A percentile compares a stretch with the other conserved stretches of the same genome.
Evolutionary conservation across 2,797 vertebrate species (phyloP).

Genomic region (Arctocebus calabarensis): DNA sequence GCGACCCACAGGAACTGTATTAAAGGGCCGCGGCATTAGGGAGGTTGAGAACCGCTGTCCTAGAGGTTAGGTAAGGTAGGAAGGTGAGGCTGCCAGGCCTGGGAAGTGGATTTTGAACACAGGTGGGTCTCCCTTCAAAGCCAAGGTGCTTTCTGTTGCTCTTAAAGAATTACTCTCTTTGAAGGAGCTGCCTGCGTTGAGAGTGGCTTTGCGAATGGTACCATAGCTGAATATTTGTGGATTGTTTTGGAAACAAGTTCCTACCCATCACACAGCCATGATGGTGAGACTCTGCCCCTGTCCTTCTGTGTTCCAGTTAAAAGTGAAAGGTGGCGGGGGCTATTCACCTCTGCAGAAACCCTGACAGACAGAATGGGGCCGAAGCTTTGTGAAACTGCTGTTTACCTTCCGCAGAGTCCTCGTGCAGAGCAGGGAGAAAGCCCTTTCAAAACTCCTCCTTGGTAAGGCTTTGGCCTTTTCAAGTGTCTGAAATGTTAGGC

Average conservation of each 20-base stretch:
- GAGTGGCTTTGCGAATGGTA: constrained; percentile 14
- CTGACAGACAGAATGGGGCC: not conserved
- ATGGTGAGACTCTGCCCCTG: not conserved
- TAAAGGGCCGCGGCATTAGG: too few species aligned
- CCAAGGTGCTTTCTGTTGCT: not conserved
- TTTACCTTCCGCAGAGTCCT: not conserved
- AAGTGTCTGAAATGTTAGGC: not conserved
- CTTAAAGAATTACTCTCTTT: not conserved
- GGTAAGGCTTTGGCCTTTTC: constrained; percentile 24
- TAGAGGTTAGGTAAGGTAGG: not conserved
- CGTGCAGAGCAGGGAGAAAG: not conserved
- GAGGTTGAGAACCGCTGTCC: not conserved
- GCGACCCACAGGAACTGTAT: too few species aligned
- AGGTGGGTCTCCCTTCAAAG: not conserved
- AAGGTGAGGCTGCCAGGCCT: not conserved
- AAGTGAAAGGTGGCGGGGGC: not conserved
- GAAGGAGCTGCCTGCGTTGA: not conserved
- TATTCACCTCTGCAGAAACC: constrained; percentile 24
- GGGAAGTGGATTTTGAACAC: not conserved
- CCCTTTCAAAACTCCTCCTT: not conserved
- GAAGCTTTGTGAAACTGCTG: not conserved
- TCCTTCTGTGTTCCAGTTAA: not conserved
- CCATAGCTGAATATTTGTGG: constrained; percentile 72
- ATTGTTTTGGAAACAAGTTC: constrained; percentile 70
- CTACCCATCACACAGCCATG: constrained; percentile 27